Percentiles rank a stretch among this genome's conserved stretches.
phyloP scores from a whole-genome alignment of 2,113 vertebrate species.

The Calcarius ornatus region DNA sequence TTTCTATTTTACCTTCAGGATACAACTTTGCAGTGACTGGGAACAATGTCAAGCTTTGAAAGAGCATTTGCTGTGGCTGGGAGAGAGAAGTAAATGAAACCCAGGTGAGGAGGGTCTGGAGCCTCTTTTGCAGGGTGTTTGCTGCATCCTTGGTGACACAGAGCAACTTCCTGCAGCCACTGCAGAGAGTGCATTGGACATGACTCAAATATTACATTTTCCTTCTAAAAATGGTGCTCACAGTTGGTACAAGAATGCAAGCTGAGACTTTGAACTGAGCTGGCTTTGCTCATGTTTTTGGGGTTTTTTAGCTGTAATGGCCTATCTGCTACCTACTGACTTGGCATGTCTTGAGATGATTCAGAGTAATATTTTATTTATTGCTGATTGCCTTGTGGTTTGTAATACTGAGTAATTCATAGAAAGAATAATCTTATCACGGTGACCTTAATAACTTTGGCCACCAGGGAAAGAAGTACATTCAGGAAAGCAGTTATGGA shows the following conservation, averaged over 20 bases:
- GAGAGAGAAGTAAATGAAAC: neutral
- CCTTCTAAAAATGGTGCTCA: neutral
- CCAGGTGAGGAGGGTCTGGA: neutral
- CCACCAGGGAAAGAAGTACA: neutral
- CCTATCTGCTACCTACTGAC: neutral
- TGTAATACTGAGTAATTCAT: neutral
- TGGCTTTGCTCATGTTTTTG: neutral
- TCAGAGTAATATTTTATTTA: constrained; percentile 7
- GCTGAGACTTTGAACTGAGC: neutral
- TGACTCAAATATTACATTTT: neutral
- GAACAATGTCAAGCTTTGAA: neutral
- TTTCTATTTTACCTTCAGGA: neutral
- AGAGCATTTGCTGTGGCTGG: neutral
- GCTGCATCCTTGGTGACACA: neutral
- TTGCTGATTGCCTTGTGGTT: neutral
- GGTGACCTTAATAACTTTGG: neutral
- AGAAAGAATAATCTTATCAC: neutral
- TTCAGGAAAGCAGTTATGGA: neutral
- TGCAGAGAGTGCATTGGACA: neutral
- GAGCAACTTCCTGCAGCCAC: neutral
- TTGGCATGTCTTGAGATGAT: neutral
- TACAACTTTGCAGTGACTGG: neutral
- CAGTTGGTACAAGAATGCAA: neutral
- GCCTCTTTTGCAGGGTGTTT: neutral
- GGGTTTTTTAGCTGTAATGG: neutral